Base-by-base conservation (phyloP, 1,140 invertebrate species). In the Oreohelix idahoensis region DNA sequence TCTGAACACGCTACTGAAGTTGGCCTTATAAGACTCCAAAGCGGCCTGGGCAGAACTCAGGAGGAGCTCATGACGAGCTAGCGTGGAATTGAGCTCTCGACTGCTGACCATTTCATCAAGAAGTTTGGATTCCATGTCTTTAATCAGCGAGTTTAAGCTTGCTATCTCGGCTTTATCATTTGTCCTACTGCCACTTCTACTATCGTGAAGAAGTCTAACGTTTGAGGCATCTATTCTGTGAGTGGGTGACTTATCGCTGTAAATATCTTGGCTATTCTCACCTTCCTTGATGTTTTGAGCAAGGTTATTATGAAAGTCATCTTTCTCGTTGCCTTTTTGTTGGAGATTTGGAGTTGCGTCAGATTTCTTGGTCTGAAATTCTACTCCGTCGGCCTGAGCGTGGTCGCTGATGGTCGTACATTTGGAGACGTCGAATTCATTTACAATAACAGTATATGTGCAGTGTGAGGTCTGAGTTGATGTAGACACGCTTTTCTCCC, bases 361-460 rank as follows among this genome's bases (percentile, higher is more conserved):
- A 70, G 51, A 84, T 80, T 32, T 82, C 42, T 69, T 83, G 80
- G 69, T 53, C 32, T 70, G 39, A n/a, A 29, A 39, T 15, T 51
- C 74, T 35, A 53, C 82, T 32, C 83, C 36, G 73, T 77, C 82
- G 2, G 82, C 4, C 38, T 82, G 80, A 32, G 76, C 79, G 66
- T 84, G 66, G 38, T 78, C 78, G 32, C 84, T 79, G 42, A 89
- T 82, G 26, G 84, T 75, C 0, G 89, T 86, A 83, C 90, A 91
- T 42, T 87, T 86, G 69, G 86, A 85, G 0, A 86, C 83, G 75
- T 87, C 88, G 86, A 90, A 86, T 85, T 91, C 90, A 80, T 91
- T 88, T 23, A 91, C 88, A 15, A 91, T 87, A 45, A 91, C 87
- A 8, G 88, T 89, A 82, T 91, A 91, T 70, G 87, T 84, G 42